A percentile compares a stretch with the other conserved stretches of the same genome.
These are phyloP conservation scores for Denticeps clupeoides DNA, from an alignment of 2,797 vertebrate species.

Conservation along the genomic window DNA sequence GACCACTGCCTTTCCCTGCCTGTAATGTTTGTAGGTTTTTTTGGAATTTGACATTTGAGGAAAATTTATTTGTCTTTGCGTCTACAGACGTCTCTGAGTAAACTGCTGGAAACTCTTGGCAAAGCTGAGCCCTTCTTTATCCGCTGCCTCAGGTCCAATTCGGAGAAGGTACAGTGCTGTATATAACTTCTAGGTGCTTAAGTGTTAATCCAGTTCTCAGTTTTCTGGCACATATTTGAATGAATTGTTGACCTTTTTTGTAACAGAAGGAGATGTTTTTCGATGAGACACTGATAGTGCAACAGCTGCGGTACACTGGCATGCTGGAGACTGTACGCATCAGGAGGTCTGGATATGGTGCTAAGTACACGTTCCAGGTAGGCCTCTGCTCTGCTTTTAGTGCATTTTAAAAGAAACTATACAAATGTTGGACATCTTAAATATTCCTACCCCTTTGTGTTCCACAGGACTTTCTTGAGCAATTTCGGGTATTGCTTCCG, in stretches of 20 bases:
- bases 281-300: slow-evolving; percentile 82
- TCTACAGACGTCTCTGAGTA: slow-evolving; percentile 82
- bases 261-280: slow-evolving; percentile 85
- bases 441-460: background rate
- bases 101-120: slow-evolving; percentile 85
- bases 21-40: too few relatives aligned
- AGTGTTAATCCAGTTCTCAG: too few relatives aligned
- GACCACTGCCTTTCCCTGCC: too few relatives aligned
- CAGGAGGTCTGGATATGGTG: slow-evolving; percentile 89
- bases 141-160: slow-evolving; percentile 93
- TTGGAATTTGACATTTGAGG: too few relatives aligned
- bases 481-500: slow-evolving; percentile 86
- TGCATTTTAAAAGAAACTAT: background rate
- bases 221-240: background rate
- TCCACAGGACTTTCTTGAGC: slow-evolving; percentile 79
- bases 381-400: background rate
- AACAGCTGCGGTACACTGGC: slow-evolving; percentile 92
- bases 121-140: slow-evolving; percentile 95
- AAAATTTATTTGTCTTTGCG: background rate
- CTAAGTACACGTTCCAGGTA: slow-evolving; percentile 96
- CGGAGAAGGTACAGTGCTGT: slow-evolving; percentile 86
- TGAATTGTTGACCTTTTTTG: slow-evolving; percentile 11
- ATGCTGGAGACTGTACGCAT: slow-evolving; percentile 97
- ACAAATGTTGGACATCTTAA: background rate
- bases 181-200: too few relatives aligned